phyloP scores from a whole-genome alignment of 1,140 invertebrate genomes.

The Zophobas morio region DNA sequence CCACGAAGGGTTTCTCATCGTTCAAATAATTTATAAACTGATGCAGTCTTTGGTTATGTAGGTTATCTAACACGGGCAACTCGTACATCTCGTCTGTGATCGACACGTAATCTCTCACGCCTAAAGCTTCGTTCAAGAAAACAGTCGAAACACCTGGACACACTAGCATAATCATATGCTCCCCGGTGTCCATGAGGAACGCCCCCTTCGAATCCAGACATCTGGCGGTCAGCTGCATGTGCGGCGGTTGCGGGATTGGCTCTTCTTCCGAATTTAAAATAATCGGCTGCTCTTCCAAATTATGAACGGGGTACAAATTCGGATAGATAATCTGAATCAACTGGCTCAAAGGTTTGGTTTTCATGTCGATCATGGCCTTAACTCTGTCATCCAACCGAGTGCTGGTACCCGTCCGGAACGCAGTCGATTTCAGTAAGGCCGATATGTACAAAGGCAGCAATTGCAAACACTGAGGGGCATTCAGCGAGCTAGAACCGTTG shows the following conservation, averaged over 20 bases:
- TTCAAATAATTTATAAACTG: constrained; percentile 89
- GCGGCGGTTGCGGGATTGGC: constrained; percentile 74
- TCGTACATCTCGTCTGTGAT: constrained; percentile 77
- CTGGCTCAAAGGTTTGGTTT: constrained; percentile 85
- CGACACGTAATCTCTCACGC: constrained; percentile 72
- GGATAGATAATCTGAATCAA: constrained; percentile 93
- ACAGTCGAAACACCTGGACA: constrained; percentile 84
- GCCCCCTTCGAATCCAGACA: constrained; percentile 89
- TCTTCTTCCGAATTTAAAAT: constrained; percentile 72
- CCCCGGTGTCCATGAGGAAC: constrained; percentile 92
- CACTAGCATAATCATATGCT: constrained; percentile 89
- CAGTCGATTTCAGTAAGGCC: constrained; percentile 91
- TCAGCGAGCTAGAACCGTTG: constrained; percentile 74
- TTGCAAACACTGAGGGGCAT: constrained; percentile 81
- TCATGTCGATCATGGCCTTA: constrained; percentile 94
- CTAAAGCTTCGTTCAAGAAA: constrained; percentile 81
- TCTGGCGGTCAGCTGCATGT: constrained; percentile 78
- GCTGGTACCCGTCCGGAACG: constrained; percentile 89
- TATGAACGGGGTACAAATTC: constrained; percentile 92
- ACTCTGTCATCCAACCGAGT: constrained; percentile 94
- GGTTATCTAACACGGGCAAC: constrained; percentile 84
- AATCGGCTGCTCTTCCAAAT: constrained; percentile 77
- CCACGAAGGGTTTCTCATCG: constrained; percentile 85
- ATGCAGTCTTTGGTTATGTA: constrained; percentile 82
- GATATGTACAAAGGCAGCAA: constrained; percentile 92